Base-by-base conservation (phyloP, 2,113 vertebrate species). In the Orientallactaga bullata region DNA sequence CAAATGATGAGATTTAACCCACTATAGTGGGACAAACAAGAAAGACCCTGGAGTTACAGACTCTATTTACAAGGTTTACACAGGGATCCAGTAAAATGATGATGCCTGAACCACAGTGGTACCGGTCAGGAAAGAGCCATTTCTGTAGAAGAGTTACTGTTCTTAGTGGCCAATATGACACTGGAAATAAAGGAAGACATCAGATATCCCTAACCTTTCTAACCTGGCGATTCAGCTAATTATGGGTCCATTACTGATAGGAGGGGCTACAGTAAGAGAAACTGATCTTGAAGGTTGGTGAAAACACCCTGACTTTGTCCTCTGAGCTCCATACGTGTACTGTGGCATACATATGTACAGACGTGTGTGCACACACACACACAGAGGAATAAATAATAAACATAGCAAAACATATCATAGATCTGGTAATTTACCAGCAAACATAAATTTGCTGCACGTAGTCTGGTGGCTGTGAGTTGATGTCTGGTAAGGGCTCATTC, bases 71-170 rank as follows among this genome's bases (percentile, higher is more conserved):
- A 47, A 32, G 3, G 63, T 80, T 73, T 39, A 37, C 1, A 10
- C 0, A 16, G 26, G 37, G 71, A 2, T 23, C 13, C 23, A 1
- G 3, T 30, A 65, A 30, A 15, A 32, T 8, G 3, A 12, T 24
- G 6, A 68, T n/a, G 5, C 24, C 47, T 82, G 17, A 20, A 32
- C 2, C 0, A 3, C 21, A 47, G 5, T 4, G 4, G 7, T 10
- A 3, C 23, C 20, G 26, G 0, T 81, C 37, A 71, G 71, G 16
- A 37, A 0, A 63, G 55, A 60, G 23, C 20, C 26, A 12, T 65
- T 87, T 20, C 26, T 37, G 20, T 86, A 28, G 8, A 79, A 42
- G 13, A 76, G 8, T 63, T 69, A 0, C 11, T 47, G 23, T 72
- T 16, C n/a, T 42, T 66, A 32, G 10, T 26, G 68, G 2, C 23